Conservation (phyloP, 2,888 invertebrate genomes). For the Rhopalosiphum nymphaeae region DNA sequence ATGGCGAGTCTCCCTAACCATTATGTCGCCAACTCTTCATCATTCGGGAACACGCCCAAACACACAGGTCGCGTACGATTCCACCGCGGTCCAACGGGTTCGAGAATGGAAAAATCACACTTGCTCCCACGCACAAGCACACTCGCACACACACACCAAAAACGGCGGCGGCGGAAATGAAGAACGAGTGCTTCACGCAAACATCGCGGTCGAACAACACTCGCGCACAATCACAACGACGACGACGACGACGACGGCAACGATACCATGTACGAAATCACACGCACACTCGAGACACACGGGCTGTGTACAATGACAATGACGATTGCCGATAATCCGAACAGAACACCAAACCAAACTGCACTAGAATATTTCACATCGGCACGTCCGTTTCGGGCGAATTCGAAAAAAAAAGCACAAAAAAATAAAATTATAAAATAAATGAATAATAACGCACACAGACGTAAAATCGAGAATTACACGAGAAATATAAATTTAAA, state of each 20-base stretch:
- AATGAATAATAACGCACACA: neutral
- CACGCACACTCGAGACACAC: neutral
- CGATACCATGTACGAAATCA: neutral
- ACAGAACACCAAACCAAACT: conserved; percentile 56
- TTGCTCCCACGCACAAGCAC: neutral
- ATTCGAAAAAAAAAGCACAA: neutral
- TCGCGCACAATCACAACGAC: conserved; percentile 4
- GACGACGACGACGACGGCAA: neutral
- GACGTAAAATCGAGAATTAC: neutral
- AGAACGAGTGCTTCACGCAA: conserved; percentile 32
- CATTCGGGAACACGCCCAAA: conserved; percentile 70
- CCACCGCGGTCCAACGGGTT: conserved; percentile 58
- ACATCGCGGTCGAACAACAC: conserved; percentile 7
- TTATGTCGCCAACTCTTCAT: conserved; percentile 96
- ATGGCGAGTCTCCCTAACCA: conserved; percentile 99
- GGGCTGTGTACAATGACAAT: neutral
- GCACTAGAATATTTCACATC: conserved; percentile 52
- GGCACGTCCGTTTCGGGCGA: conserved; percentile 26
- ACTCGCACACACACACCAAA: neutral
- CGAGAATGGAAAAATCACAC: neutral
- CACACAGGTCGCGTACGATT: conserved; percentile 54
- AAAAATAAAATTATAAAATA: neutral
- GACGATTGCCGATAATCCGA: conserved; percentile 6
- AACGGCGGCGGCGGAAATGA: conserved; percentile 17
- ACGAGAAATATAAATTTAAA: conserved; percentile 31